Evolutionary conservation across 1,140 invertebrate genomes (phyloP), one percentile per base, ranked within the genome.

Genomic region (Trissolcus basalis): DNA sequence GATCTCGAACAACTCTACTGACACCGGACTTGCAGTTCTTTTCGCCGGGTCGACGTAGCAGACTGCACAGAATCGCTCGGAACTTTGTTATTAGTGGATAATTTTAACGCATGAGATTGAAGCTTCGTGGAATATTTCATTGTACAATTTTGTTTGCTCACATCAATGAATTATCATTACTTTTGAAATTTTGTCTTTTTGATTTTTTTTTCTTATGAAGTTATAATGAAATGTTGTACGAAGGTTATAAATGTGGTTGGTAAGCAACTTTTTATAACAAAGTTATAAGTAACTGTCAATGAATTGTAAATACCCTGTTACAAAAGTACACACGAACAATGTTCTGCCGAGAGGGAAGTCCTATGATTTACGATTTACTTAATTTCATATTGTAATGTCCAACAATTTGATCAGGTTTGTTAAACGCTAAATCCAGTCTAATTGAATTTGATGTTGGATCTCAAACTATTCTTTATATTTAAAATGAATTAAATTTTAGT

Each of bases 1-100:
- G 44, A 87, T 80, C 13, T 90, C 78, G 71, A 91, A 82, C 60
- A 88, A 81, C 50, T 55, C 78, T 11, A 80, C 59, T 58, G 89
- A 89, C 56, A 87, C 89, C 9, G 89, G 88, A 6, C 78, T 92
- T 4, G 83, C 89, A 1, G 84, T 84, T 35, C 80, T 92, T 4
- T 91, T 91, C 76, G 86, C 89, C 4, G 86, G 82, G 39, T 80
- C 86, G 14, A 87, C 87, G 86, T 88, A 88, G 86, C 87, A 87
- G 35, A 7, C 2, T 44, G n/a, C 11, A 44, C 43, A 13, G 11
- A 14, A 14, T 32, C 41, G 61, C 49, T 65, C 44, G 44, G 48
- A 55, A 49, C 14, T 35, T 10, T 65, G 61, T 65, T 48, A 65
- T 65, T 48, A 55, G n/a, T 55, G n/a, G 12, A 13, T 33, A 63